phyloP scores from a whole-genome alignment of 2,797 vertebrate genomes.

The Octomys mimax region DNA sequence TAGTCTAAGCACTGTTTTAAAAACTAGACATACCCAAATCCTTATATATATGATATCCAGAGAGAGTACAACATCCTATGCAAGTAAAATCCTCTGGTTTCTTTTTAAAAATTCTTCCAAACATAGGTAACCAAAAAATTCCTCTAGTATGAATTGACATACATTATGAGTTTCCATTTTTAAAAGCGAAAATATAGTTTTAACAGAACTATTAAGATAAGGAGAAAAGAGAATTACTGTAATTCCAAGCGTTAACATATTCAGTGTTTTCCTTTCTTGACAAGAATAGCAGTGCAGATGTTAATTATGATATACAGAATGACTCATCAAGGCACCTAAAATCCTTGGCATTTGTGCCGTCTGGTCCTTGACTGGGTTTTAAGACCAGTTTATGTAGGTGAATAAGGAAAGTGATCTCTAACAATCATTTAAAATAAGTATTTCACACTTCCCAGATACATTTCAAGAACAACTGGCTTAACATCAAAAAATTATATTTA shows the following conservation, averaged over 20 bases:
- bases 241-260: conserved; percentile 70
- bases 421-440: conserved; percentile 62
- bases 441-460: conserved; percentile 47
- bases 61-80: neutral
- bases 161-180: conserved; percentile 40
- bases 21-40: conserved; percentile 1
- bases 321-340: conserved; percentile 75
- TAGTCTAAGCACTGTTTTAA: conserved; percentile 13
- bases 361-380: conserved; percentile 41
- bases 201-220: conserved; percentile 62
- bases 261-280: conserved; percentile 67
- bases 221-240: conserved; percentile 46
- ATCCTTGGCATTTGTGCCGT: conserved; percentile 64
- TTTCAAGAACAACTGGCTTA: conserved; percentile 64
- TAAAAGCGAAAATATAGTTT: conserved; percentile 63
- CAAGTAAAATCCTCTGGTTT: neutral
- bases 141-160: neutral
- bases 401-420: conserved; percentile 68
- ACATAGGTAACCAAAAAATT: neutral
- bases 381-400: conserved; percentile 31
- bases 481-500: conserved; percentile 67
- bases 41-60: neutral
- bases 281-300: conserved; percentile 51
- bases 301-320: conserved; percentile 80
- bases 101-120: neutral